Conservation (phyloP, 2,113 vertebrate species). For the Jaculus jaculus region DNA sequence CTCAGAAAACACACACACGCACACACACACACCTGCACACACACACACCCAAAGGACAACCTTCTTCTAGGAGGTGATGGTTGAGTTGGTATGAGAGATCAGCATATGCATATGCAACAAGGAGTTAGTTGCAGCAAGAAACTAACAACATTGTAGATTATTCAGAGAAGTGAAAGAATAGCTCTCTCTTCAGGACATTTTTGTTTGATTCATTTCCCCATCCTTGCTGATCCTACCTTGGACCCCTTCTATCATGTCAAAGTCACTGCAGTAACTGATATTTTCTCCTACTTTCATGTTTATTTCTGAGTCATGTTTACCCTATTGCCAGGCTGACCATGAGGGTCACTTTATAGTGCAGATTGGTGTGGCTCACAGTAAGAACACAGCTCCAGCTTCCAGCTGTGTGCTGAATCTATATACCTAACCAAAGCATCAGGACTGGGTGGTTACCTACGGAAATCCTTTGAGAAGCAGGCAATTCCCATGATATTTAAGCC, state of each 20-base stretch:
- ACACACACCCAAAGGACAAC: background rate
- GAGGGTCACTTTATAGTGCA: background rate
- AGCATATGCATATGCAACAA: background rate
- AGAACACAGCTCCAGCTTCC: background rate
- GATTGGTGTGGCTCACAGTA: background rate
- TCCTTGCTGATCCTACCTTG: background rate
- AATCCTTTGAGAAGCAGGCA: slow-evolving; percentile 26
- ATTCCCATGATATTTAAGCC: background rate
- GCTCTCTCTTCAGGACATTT: background rate
- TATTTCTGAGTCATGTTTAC: background rate
- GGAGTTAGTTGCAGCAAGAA: background rate
- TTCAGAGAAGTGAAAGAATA: background rate
- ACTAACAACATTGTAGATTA: background rate
- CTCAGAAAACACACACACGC: no score
- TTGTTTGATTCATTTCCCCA: background rate
- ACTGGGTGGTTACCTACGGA: background rate
- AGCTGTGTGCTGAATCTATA: background rate
- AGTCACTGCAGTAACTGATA: background rate
- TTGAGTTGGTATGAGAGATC: background rate
- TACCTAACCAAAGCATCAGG: background rate
- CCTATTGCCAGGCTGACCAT: background rate
- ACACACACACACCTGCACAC: no score
- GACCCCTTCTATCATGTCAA: background rate
- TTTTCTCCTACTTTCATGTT: background rate
- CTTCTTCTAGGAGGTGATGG: background rate